Percentiles rank a stretch among this genome's conserved stretches.
These are phyloP conservation scores for Drosophila willistoni DNA, from an alignment of 1,140 invertebrate genomes.

Conservation along the genomic window DNA sequence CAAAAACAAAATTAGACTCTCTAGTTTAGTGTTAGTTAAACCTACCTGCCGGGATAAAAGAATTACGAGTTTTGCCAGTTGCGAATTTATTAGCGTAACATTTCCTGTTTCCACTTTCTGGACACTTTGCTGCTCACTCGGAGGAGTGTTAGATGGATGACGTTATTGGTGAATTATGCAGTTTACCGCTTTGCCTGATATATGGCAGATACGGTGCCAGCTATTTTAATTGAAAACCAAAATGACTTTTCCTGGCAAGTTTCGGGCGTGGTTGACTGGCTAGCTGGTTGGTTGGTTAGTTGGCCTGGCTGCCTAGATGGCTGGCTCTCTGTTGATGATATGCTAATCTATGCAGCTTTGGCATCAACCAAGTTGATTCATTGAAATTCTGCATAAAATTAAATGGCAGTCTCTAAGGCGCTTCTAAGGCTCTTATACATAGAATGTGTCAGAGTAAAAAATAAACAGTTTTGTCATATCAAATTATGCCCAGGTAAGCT, in stretches of 20 bases:
- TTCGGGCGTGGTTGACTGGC: constrained; percentile 23
- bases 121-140: constrained; percentile 19
- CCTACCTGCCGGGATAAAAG: constrained; percentile 28
- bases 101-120: constrained; percentile 47
- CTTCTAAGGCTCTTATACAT: constrained; percentile 18
- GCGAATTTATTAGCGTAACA: constrained; percentile 57
- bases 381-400: constrained; percentile 77
- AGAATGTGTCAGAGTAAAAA: constrained; percentile 67
- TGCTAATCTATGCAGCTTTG: constrained; percentile 72
- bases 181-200: constrained; percentile 47
- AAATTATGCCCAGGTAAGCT: constrained; percentile 63
- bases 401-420: constrained; percentile 28
- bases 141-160: constrained; percentile 58
- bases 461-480: constrained; percentile 68
- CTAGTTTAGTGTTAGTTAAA: constrained; percentile 20
- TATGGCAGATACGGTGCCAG: constrained; percentile 44
- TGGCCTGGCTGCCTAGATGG: background rate
- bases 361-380: constrained; percentile 56
- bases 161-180: constrained; percentile 71
- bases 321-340: constrained; percentile 61
- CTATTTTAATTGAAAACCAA: constrained; percentile 76
- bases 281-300: background rate
- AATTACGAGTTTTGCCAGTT: constrained; percentile 43
- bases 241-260: constrained; percentile 38
- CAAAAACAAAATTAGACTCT: background rate